These are phyloP conservation scores for Drosophila nigrodunni DNA, from an alignment of 1,140 invertebrate species.

Conservation along the genomic window DNA sequence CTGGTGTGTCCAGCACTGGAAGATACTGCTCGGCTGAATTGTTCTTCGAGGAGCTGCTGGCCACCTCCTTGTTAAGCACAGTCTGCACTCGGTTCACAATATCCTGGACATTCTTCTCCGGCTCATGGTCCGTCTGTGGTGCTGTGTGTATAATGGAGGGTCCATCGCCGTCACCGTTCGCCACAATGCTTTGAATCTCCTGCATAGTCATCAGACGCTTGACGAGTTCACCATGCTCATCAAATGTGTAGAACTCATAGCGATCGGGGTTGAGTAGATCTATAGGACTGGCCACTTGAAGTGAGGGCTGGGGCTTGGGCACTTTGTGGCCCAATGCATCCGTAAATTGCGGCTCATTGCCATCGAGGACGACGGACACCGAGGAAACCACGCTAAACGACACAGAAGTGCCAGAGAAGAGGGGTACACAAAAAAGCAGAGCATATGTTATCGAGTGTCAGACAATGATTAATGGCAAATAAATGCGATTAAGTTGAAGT, in stretches of 20 bases:
- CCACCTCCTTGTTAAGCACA: constrained; percentile 91
- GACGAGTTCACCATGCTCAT: constrained; percentile 91
- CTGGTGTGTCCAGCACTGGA: constrained; percentile 88
- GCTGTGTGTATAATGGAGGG: constrained; percentile 85
- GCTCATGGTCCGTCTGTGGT: constrained; percentile 84
- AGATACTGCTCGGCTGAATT: constrained; percentile 85
- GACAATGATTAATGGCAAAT: constrained; percentile 57
- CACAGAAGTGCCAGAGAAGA: not conserved
- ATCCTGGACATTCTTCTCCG: constrained; percentile 90
- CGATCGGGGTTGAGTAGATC: constrained; percentile 90
- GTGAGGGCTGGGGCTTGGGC: constrained; percentile 85
- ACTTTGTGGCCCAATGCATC: constrained; percentile 88
- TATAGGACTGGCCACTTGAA: constrained; percentile 90
- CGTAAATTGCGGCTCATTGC: constrained; percentile 86
- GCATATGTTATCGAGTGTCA: constrained; percentile 44
- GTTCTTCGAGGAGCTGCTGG: constrained; percentile 86
- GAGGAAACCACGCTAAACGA: constrained; percentile 87
- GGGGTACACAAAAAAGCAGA: constrained; percentile 7
- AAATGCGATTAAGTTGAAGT: constrained; percentile 44
- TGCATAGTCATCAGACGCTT: constrained; percentile 92
- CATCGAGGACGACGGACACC: constrained; percentile 87
- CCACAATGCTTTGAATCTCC: constrained; percentile 93
- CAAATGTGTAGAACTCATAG: constrained; percentile 94
- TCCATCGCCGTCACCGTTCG: constrained; percentile 89
- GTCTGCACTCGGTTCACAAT: constrained; percentile 93